Base-by-base conservation (phyloP, 2,113 vertebrate genomes). In the Tauraco erythrolophus region DNA sequence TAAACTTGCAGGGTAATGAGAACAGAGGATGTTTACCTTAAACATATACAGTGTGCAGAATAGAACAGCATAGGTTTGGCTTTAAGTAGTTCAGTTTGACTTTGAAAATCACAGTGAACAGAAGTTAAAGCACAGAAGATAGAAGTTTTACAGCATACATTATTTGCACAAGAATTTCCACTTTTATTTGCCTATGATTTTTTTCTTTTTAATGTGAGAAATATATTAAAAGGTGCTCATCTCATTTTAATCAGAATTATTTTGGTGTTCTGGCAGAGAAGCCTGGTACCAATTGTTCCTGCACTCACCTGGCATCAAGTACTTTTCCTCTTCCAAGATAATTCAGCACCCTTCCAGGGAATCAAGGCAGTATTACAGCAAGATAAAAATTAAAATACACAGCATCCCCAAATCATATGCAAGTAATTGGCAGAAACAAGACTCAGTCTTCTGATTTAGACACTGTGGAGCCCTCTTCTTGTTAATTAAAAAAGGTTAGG, bases 401-500 rank as follows among this genome's bases (percentile, higher is more conserved):
- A 53, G 24, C 35, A 56, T 64, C 68, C 17, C 53, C 48, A 94
- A 89, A 69, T 66, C 60, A 64, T 30, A 45, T 10, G 6, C 21
- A 84, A 93, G 46, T 75, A 86, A 70, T 39, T 68, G 64, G 76
- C 76, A 96, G 88, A 87, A 96, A 88, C 17, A 91, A 74, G 30
- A 56, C 51, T 74, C 18, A 25, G 46, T 35, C 43, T 74, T 90
- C 95, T 84, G 48, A 89, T 94, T 96, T 92, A 93, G 72, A 71
- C 76, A 70, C 88, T 93, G 31, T 4, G 1, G 28, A 94, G 27
- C 18, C 37, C 28, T 62, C 68, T 71, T 85, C 84, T 60, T 93
- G 71, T 96, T 96, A 97, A 95, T 79, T 97, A 94, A 78, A 92
- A 82, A 92, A 87, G 71, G 51, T 84, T 88, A 90, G 58, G 51